phyloP scores from a whole-genome alignment of 1,140 invertebrate species.

The Rhizoglyphus robini region DNA sequence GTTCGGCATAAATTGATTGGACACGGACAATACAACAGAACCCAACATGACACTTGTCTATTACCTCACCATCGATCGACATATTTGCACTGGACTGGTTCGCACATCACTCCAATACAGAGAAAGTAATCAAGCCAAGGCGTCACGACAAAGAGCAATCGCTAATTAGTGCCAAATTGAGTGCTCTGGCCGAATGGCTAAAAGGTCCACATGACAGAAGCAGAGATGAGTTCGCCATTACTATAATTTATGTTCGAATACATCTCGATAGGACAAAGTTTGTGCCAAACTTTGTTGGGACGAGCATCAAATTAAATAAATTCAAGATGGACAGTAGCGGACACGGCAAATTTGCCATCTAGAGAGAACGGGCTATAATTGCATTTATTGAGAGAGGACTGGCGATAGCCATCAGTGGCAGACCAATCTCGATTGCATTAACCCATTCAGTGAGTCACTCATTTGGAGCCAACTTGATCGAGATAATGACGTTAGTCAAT shows the following conservation, averaged over 20 bases:
- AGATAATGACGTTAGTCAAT: constrained; percentile 15
- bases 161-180: too few species aligned
- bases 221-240: not conserved
- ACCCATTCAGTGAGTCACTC: not conserved
- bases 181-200: too few species aligned
- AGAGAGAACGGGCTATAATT: not conserved
- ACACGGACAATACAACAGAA: not conserved
- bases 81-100: too few species aligned
- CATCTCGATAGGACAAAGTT: not conserved
- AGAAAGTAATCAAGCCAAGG: too few species aligned
- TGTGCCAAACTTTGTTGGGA: not conserved
- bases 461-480: constrained; percentile 6
- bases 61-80: too few species aligned
- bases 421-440: constrained; percentile 5
- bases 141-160: too few species aligned
- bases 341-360: not conserved
- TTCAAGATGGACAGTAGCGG: not conserved
- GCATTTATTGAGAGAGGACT: not conserved
- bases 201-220: not conserved
- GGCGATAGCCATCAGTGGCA: not conserved
- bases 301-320: not conserved
- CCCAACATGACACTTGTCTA: too few species aligned
- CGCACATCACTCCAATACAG: too few species aligned
- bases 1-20: constrained; percentile 15
- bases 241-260: constrained; percentile 10